A percentile compares a stretch with the other conserved stretches of the same genome.
Conservation (phyloP, 2,888 invertebrate species). For the Mythimna albipuncta region DNA sequence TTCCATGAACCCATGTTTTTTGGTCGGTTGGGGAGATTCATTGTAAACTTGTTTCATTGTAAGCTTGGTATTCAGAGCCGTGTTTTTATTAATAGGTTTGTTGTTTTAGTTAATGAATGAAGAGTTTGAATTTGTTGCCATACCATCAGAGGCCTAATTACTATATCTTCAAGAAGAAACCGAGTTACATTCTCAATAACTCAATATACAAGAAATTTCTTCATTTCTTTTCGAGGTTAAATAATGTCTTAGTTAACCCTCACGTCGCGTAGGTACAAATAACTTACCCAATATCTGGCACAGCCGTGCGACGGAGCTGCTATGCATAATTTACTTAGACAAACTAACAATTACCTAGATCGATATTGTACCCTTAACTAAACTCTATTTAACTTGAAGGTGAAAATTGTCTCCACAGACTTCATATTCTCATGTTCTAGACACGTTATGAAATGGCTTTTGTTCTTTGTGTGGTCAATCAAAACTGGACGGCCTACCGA, state of each 20-base stretch:
- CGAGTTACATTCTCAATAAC: not conserved
- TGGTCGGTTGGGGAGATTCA: slow-evolving; percentile 26
- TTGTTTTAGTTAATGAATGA: not conserved
- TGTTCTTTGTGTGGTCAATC: not conserved
- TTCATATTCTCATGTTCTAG: not conserved
- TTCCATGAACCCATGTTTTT: slow-evolving; percentile 75
- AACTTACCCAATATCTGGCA: not conserved
- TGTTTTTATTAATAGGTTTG: slow-evolving; percentile 1
- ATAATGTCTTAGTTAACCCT: slow-evolving; percentile 8
- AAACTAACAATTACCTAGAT: slow-evolving; percentile 27
- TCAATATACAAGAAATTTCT: not conserved
- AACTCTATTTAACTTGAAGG: slow-evolving; percentile 24
- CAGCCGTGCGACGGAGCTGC: not conserved
- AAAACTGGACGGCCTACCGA: slow-evolving; percentile 1
- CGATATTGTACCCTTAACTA: slow-evolving; percentile 20
- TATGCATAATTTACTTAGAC: slow-evolving; percentile 38
- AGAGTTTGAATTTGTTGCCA: not conserved
- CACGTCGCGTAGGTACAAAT: not conserved
- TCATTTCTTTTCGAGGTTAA: not conserved
- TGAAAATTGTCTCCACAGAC: slow-evolving; percentile 20
- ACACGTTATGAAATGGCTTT: not conserved
- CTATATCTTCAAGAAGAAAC: not conserved
- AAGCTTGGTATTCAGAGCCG: not conserved
- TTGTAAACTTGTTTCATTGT: slow-evolving; percentile 21
- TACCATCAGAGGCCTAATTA: too few species aligned